Conservation (phyloP, 2,888 invertebrate genomes). For the Sesamia inferens region DNA sequence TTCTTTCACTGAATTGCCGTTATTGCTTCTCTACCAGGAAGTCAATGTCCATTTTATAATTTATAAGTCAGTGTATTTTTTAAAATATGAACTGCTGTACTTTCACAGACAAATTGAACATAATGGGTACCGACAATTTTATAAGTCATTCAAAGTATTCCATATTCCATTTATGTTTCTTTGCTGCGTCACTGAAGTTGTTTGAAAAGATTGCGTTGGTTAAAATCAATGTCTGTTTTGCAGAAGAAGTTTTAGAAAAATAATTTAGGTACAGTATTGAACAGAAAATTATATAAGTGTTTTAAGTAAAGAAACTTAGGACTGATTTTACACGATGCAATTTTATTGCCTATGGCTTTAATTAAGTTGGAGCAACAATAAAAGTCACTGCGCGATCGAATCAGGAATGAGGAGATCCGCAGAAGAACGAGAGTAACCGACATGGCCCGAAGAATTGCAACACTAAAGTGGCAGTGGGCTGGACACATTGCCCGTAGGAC, state of each 20-base stretch:
- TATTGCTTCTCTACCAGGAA: conserved; percentile 72
- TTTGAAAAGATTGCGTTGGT: conserved; percentile 10
- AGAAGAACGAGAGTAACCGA: too few relatives aligned
- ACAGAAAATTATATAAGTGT: not conserved
- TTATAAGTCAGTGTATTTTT: conserved; percentile 51
- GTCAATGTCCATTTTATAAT: conserved; percentile 71
- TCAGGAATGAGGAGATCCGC: too few relatives aligned
- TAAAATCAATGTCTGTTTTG: not conserved
- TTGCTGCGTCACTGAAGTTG: not conserved
- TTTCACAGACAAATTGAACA: conserved; percentile 14
- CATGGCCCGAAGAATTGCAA: too few relatives aligned
- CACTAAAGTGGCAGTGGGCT: too few relatives aligned
- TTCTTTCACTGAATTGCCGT: conserved; percentile 68
- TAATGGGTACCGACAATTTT: not conserved
- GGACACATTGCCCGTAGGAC: too few relatives aligned
- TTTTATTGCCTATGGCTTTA: too few relatives aligned
- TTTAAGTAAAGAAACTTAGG: too few relatives aligned
- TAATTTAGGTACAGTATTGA: not conserved
- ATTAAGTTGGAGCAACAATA: too few relatives aligned
- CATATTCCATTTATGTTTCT: not conserved
- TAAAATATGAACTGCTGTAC: conserved; percentile 25
- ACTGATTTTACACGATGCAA: too few relatives aligned
- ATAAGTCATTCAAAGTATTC: conserved; percentile 1
- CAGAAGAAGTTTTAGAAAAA: not conserved
- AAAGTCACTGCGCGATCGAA: too few relatives aligned